phyloP scores from a whole-genome alignment of 2,113 vertebrate species.

The Empidonax traillii region DNA sequence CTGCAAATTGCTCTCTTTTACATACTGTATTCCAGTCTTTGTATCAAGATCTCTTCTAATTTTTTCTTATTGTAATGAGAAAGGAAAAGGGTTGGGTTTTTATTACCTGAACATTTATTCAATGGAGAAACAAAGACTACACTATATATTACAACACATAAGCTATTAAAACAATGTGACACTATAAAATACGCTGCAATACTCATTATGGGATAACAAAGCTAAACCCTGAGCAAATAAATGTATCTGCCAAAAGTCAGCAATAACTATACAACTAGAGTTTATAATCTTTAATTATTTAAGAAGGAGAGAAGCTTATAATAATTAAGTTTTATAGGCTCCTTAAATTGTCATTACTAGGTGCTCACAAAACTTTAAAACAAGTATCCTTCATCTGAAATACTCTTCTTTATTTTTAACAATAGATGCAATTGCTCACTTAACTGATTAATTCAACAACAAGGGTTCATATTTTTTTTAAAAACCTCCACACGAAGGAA shows the following conservation, averaged over 20 bases:
- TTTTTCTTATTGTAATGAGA: conserved; percentile 36
- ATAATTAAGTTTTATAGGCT: conserved; percentile 41
- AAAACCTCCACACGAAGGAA: neutral
- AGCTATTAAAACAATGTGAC: conserved; percentile 56
- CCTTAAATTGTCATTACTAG: neutral
- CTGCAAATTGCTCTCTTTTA: conserved; percentile 39
- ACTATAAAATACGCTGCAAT: conserved; percentile 28
- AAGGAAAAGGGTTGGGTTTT: neutral
- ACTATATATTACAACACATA: conserved; percentile 27
- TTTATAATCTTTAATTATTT: conserved; percentile 59
- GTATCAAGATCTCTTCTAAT: conserved; percentile 17
- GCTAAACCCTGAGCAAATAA: conserved; percentile 31
- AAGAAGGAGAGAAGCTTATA: conserved; percentile 41
- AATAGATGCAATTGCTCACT: neutral
- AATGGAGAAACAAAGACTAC: conserved; percentile 42
- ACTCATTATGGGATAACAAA: conserved; percentile 51
- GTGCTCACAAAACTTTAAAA: neutral
- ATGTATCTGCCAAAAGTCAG: conserved; percentile 34
- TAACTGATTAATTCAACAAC: neutral
- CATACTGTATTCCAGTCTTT: conserved; percentile 1
- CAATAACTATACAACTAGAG: conserved; percentile 9
- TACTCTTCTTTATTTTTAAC: neutral
- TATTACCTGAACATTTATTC: conserved; percentile 49
- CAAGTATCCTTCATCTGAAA: neutral
- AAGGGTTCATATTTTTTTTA: neutral